phyloP scores from a whole-genome alignment of 2,888 invertebrate genomes.

The Drosophila mulleri region DNA sequence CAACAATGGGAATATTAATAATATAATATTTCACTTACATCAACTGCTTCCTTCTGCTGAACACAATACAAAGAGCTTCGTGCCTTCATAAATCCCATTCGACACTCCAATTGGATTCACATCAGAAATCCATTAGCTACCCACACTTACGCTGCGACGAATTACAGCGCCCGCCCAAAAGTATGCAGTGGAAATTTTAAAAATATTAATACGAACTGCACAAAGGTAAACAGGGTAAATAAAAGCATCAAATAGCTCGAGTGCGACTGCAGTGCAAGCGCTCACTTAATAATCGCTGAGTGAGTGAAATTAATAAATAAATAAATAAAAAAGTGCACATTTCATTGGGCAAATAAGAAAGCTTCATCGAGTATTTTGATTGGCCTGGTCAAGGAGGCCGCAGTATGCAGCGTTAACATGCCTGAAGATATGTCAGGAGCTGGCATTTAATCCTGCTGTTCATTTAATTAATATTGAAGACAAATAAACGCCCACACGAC shows the following conservation, averaged over 20 bases:
- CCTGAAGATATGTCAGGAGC: conserved; percentile 34
- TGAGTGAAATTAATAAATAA: conserved; percentile 42
- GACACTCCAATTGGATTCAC: conserved; percentile 13
- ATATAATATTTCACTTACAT: neutral
- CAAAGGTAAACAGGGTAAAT: conserved; percentile 20
- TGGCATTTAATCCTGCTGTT: conserved; percentile 67
- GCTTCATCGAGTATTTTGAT: neutral
- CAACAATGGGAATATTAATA: conserved; percentile 1
- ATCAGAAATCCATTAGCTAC: neutral
- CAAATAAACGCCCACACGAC: conserved; percentile 56
- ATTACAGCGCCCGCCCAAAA: conserved; percentile 22
- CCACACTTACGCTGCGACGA: neutral
- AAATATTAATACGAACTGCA: conserved; percentile 24
- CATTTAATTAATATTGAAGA: conserved; percentile 74
- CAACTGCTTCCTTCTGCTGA: neutral
- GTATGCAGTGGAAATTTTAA: conserved; percentile 39
- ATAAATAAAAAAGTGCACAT: conserved; percentile 42
- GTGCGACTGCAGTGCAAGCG: conserved; percentile 30
- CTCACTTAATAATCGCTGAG: conserved; percentile 50
- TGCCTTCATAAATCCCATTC: neutral
- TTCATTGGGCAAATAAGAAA: conserved; percentile 46
- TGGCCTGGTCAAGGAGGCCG: neutral
- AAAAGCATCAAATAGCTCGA: conserved; percentile 38
- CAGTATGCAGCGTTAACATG: conserved; percentile 20
- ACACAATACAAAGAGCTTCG: neutral